phyloP scores from a whole-genome alignment of 2,888 invertebrate genomes.

The Mermis nigrescens region DNA sequence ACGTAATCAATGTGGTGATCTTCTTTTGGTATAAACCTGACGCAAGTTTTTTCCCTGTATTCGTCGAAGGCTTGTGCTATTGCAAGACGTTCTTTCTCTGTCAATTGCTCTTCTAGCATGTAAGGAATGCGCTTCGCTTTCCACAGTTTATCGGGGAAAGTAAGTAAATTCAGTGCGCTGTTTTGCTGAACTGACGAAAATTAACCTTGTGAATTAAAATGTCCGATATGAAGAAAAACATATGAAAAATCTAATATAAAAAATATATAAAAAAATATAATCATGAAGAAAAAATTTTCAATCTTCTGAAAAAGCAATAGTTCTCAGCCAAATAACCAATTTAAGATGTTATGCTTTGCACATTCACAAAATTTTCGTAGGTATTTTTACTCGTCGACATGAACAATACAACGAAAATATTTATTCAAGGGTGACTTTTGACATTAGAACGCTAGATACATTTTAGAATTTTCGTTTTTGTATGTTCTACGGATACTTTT shows the following conservation, averaged over 20 bases:
- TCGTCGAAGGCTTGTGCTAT: constrained; percentile 44
- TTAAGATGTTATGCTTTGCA: too few relatives aligned
- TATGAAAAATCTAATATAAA: constrained; percentile 9
- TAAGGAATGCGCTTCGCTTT: constrained; percentile 26
- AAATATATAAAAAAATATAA: neutral
- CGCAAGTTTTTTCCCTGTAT: constrained; percentile 45
- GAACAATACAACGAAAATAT: too few relatives aligned
- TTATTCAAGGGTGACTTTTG: too few relatives aligned
- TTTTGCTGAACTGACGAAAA: constrained; percentile 22
- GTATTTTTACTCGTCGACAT: too few relatives aligned
- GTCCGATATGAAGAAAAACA: constrained; percentile 7
- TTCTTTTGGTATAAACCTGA: constrained; percentile 44
- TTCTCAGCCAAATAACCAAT: too few relatives aligned
- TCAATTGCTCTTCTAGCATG: constrained; percentile 30
- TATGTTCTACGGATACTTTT: too few relatives aligned
- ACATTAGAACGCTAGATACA: too few relatives aligned
- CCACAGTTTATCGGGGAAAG: constrained; percentile 32
- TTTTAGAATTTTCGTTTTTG: too few relatives aligned
- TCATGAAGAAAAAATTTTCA: neutral
- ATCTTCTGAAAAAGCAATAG: neutral
- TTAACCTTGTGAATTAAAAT: neutral
- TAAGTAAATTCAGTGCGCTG: constrained; percentile 28
- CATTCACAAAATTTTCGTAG: too few relatives aligned
- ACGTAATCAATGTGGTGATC: constrained; percentile 43
- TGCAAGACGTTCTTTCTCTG: constrained; percentile 27